phyloP scores from a whole-genome alignment of 2,797 vertebrate species.

The Muraenolepis orangiensis region DNA sequence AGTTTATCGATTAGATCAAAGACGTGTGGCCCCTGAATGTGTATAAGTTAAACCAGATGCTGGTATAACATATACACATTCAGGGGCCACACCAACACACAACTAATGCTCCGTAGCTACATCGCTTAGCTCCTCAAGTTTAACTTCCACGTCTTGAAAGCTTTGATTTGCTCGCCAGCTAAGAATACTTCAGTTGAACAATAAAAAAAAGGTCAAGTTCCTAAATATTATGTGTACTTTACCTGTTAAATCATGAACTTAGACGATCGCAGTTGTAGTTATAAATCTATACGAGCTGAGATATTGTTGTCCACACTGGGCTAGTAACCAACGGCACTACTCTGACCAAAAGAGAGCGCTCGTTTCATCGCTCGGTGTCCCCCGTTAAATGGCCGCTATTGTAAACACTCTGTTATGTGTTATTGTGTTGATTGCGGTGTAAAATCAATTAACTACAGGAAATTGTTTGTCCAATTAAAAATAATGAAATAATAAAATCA shows the following conservation, averaged over 20 bases:
- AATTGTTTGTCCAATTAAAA: not conserved
- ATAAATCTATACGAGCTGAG: slow-evolving; percentile 14
- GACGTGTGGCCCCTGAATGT: no score
- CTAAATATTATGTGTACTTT: slow-evolving; percentile 39
- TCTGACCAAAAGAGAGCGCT: slow-evolving; percentile 30
- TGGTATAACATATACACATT: no score
- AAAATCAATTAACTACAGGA: not conserved
- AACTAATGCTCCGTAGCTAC: not conserved
- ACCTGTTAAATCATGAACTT: slow-evolving; percentile 28
- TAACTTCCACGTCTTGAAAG: not conserved
- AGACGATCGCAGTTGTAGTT: slow-evolving; percentile 37
- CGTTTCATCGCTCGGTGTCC: slow-evolving; percentile 42
- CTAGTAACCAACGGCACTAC: slow-evolving; percentile 2
- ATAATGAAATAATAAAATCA: no score
- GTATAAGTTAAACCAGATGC: no score
- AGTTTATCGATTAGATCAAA: not conserved
- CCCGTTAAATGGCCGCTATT: slow-evolving; percentile 36
- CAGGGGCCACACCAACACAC: not conserved
- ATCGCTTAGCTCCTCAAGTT: not conserved
- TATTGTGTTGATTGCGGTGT: not conserved
- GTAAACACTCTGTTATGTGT: not conserved
- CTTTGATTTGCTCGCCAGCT: not conserved
- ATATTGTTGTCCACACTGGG: not conserved
- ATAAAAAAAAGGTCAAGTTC: not conserved
- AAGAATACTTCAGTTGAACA: not conserved